Evolutionary conservation across 2,888 invertebrate species (phyloP).

Genomic region (Falcaria lacertinaria): DNA sequence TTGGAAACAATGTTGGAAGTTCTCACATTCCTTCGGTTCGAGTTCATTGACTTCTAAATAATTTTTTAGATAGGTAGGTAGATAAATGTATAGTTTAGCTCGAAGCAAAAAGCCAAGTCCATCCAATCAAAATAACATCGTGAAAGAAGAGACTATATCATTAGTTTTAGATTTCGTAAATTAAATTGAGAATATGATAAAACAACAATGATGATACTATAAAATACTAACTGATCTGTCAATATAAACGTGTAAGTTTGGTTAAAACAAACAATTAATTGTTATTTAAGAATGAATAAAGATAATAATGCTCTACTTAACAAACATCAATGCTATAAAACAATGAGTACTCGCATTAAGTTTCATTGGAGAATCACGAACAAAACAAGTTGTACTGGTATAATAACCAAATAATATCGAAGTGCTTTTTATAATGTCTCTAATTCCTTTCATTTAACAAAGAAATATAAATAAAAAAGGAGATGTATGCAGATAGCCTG

Average conservation of each 20-base stretch:
- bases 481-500: conserved; percentile 46
- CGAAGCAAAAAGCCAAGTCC: background rate
- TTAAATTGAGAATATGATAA: background rate
- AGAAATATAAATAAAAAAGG: conserved; percentile 42
- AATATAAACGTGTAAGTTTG: too few species aligned
- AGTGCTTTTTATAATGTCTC: conserved; percentile 48
- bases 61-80: background rate
- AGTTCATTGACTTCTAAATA: conserved; percentile 12
- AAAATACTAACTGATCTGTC: too few species aligned
- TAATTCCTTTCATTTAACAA: conserved; percentile 58
- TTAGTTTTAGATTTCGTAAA: background rate
- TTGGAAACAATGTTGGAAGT: conserved; percentile 16
- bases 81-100: background rate
- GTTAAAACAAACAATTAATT: too few species aligned
- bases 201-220: conserved; percentile 4
- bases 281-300: background rate
- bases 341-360: conserved; percentile 20
- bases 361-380: conserved; percentile 31
- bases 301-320: too few species aligned
- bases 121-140: background rate
- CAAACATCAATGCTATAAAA: conserved; percentile 10
- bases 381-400: conserved; percentile 55
- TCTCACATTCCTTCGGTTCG: conserved; percentile 15
- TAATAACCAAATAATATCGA: conserved; percentile 47
- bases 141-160: background rate